Conservation (phyloP, 2,888 invertebrate species). For the Fragum sueziense region DNA sequence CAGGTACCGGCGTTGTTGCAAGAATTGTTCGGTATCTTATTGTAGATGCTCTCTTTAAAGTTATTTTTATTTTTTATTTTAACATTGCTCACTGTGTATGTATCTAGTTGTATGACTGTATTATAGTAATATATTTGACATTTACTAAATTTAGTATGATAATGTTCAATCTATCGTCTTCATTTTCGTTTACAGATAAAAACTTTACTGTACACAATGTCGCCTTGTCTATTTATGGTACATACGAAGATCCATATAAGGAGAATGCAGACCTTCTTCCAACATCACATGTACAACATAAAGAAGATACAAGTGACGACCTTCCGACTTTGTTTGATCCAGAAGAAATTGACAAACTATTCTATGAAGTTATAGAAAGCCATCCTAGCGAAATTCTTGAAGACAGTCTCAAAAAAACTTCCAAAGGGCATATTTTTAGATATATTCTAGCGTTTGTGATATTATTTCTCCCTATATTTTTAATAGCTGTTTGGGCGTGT, state of each 20-base stretch:
- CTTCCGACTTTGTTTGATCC: not conserved
- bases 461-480: not conserved
- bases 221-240: not conserved
- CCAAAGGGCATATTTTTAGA: not conserved
- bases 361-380: not conserved
- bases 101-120: not conserved
- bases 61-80: not conserved
- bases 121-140: not conserved
- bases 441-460: not conserved
- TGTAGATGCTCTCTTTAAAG: not conserved
- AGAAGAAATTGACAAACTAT: not conserved
- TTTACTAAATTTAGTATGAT: too few species aligned
- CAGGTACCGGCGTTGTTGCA: too few species aligned
- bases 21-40: not conserved
- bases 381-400: not conserved
- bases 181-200: not conserved
- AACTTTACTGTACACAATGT: not conserved
- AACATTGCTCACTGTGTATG: not conserved
- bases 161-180: too few species aligned
- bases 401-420: not conserved
- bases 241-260: not conserved
- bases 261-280: not conserved
- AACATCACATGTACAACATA: not conserved
- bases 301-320: not conserved
- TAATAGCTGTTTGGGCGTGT: too few species aligned